A percentile compares a stretch with the other conserved stretches of the same genome.
Evolutionary conservation across 2,113 vertebrate genomes (phyloP).

Genomic region (Jaculus jaculus): DNA sequence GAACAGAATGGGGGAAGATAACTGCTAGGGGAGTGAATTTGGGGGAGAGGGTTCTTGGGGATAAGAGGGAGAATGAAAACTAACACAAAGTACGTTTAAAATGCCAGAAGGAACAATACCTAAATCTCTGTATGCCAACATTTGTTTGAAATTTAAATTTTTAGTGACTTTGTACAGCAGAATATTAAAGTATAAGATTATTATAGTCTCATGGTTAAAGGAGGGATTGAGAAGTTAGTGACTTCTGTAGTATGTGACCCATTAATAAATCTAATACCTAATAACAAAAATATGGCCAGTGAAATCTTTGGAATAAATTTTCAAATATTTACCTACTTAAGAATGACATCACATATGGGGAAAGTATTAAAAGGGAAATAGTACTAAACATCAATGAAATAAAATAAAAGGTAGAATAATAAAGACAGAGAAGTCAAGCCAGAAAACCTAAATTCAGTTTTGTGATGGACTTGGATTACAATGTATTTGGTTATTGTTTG

Average conservation of each 20-base stretch:
- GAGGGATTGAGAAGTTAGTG: not conserved
- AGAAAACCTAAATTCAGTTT: constrained; percentile 20
- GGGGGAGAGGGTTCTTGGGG: too few species aligned
- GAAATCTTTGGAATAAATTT: not conserved
- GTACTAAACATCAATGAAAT: too few species aligned
- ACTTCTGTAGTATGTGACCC: not conserved
- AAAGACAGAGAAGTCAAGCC: not conserved
- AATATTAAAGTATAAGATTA: not conserved
- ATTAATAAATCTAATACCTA: constrained; percentile 18
- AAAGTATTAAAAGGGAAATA: too few species aligned
- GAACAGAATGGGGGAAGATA: too few species aligned
- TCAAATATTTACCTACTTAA: not conserved
- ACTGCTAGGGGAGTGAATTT: too few species aligned
- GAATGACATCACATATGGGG: not conserved
- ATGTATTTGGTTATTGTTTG: constrained; percentile 32
- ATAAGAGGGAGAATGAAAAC: too few species aligned
- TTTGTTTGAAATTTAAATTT: not conserved
- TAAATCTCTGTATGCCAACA: too few species aligned
- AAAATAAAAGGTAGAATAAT: not conserved
- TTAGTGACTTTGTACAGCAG: not conserved
- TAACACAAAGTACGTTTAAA: too few species aligned
- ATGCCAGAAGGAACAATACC: too few species aligned
- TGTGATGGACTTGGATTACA: not conserved
- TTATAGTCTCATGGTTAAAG: not conserved
- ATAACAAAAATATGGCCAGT: not conserved